Percentiles rank a stretch among this genome's conserved stretches.
These are phyloP conservation scores for Epizoanthus rinbou DNA, from an alignment of 92 coral and sea anemone species.

Conservation along the genomic window DNA sequence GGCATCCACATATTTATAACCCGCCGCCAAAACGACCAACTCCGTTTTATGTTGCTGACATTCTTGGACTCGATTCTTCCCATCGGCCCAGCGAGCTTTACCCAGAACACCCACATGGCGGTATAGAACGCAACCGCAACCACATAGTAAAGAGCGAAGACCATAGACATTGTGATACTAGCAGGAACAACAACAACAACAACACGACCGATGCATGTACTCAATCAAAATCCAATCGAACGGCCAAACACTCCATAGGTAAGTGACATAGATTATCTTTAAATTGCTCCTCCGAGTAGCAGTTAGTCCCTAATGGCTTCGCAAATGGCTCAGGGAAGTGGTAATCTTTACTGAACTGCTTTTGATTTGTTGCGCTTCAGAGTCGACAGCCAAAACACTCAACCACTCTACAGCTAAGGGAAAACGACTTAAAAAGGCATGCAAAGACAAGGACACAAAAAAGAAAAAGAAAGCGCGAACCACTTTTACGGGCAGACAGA, in stretches of 20 bases:
- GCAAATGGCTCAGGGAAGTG: conserved; percentile 55
- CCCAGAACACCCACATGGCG: conserved; percentile 33
- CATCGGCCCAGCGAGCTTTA: conserved; percentile 55
- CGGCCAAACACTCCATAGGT: conserved; percentile 40
- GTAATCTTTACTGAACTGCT: conserved; percentile 58
- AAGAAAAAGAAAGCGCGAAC: conserved; percentile 99
- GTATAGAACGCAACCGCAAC: conserved; percentile 33
- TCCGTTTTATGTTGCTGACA: conserved; percentile 94
- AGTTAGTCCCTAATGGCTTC: conserved; percentile 55
- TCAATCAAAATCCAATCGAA: conserved; percentile 47
- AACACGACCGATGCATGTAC: conserved; percentile 24
- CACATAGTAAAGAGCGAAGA: conserved; percentile 38
- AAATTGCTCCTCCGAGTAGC: conserved; percentile 20
- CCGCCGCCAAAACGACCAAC: conserved; percentile 92
- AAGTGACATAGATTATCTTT: conserved; percentile 45
- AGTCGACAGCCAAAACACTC: conserved; percentile 46
- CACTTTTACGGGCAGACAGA: conserved; percentile 98
- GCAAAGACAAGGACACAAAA: conserved; percentile 68
- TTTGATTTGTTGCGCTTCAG: conserved; percentile 48
- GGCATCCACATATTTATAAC: conserved; percentile 96
- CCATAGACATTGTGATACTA: conserved; percentile 27
- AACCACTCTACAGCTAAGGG: conserved; percentile 47
- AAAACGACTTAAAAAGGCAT: conserved; percentile 62
- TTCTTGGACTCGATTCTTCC: conserved; percentile 84
- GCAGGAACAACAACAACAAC: conserved; percentile 32